Evolutionary conservation across 2,113 vertebrate species (phyloP).

Genomic region (Trachemys scripta): DNA sequence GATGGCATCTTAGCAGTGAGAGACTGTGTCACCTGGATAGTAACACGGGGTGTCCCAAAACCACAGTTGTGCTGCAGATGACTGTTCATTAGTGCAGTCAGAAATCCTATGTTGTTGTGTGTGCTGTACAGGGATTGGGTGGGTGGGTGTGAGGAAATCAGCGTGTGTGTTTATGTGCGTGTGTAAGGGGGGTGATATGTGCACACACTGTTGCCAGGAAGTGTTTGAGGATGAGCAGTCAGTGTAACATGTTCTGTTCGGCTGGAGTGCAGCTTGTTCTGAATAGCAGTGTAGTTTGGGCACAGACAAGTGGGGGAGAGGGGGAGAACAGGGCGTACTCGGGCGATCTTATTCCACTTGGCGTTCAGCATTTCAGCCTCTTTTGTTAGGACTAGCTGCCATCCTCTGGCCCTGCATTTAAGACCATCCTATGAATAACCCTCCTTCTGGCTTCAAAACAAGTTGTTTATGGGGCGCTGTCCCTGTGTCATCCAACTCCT

Average conservation of each 20-base stretch:
- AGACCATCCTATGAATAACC: background rate
- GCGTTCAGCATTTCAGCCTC: background rate
- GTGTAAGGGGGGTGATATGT: background rate
- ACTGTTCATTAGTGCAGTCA: background rate
- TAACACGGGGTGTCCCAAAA: background rate
- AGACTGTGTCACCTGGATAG: background rate
- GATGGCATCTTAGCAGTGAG: background rate
- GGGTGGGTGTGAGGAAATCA: no score
- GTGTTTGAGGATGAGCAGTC: background rate
- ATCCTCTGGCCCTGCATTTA: background rate
- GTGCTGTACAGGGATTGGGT: background rate
- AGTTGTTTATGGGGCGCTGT: slow-evolving; percentile 68
- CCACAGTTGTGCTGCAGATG: background rate
- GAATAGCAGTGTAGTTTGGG: background rate
- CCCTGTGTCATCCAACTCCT: slow-evolving; percentile 57
- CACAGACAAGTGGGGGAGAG: background rate
- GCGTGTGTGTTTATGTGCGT: background rate
- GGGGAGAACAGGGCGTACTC: background rate
- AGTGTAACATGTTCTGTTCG: background rate
- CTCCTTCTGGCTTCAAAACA: slow-evolving; percentile 29
- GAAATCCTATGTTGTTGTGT: background rate
- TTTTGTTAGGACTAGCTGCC: background rate
- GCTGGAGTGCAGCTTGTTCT: background rate
- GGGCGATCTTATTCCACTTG: background rate
- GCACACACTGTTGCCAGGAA: background rate